These are phyloP conservation scores for Spatulosminthurus flaviceps DNA, from an alignment of 2,888 invertebrate genomes.

Conservation along the genomic window DNA sequence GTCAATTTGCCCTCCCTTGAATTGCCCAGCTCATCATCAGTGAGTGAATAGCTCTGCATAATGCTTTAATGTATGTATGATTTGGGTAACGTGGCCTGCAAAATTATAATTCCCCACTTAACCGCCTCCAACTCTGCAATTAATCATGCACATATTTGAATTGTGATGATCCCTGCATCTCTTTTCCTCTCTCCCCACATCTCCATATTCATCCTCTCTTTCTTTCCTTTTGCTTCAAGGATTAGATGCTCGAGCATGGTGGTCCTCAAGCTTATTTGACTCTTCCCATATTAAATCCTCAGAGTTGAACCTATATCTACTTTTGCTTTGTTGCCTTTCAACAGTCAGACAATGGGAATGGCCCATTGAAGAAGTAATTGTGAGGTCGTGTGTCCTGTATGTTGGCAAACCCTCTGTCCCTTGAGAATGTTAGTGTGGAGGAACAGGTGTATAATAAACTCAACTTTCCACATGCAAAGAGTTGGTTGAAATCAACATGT, in stretches of 20 bases:
- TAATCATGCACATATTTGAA: neutral
- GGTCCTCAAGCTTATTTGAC: no score
- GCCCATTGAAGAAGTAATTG: conserved; percentile 8
- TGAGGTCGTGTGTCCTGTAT: neutral
- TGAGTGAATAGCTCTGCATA: neutral
- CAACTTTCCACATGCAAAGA: neutral
- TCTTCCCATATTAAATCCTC: no score
- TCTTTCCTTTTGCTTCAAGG: no score
- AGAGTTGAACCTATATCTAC: no score
- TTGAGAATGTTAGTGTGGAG: neutral
- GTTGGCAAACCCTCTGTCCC: neutral
- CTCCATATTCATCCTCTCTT: neutral
- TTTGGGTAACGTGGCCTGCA: neutral
- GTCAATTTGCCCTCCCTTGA: conserved; percentile 27
- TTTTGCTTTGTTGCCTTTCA: no score
- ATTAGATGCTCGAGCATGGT: no score
- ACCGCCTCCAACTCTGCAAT: neutral
- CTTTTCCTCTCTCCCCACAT: neutral
- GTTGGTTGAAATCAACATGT: neutral
- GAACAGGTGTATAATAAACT: conserved; percentile 13
- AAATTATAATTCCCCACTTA: conserved; percentile 4
- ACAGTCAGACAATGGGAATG: neutral
- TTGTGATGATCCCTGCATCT: neutral
- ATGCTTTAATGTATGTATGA: neutral
- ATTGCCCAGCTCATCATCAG: conserved; percentile 15